Evolutionary conservation across 1,140 invertebrate genomes (phyloP), one percentile per base, ranked within the genome.

Genomic region (Aculops lycopersici): DNA sequence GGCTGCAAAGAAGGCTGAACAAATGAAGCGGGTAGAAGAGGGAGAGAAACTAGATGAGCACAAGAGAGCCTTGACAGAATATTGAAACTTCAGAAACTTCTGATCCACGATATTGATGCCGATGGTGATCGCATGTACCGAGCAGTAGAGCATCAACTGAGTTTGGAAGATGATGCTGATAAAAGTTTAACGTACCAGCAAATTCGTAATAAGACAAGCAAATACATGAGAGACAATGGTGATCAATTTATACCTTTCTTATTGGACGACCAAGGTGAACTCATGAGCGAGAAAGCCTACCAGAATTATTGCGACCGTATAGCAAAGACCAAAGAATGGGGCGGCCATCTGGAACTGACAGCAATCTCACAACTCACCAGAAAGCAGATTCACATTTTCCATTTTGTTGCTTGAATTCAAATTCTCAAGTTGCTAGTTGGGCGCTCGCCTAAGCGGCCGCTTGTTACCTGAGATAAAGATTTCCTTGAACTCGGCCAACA

Each of bases 41-140:
- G 24, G 8, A 31, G 24, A 31, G n/a, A 31, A 31, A 31, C 8
- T n/a, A 8, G 24, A 31, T 31, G 24, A 31, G n/a, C 5, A 31
- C 51, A 50, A 14, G 46, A 51, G 21, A 56, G 53, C 47, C 50
- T 92, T 40, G 67, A 64, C 51, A 58, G 64, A 35, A 67, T 72
- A 45, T 58, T 90, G 17, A 59, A 62, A 43, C 55, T 66, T 43
- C 63, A 68, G 31, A 63, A 68, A 36, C 56, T 88, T 13, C 60
- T 64, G 52, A 62, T 86, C 40, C 64, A 69, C 54, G 64, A 71
- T 52, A 74, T 90, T 48, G 67, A 73, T 35, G 80, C 81, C 38
- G 79, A 92, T 65, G 83, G 83, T 21, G 75, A 90, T 58, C 90
- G 83, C 54, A 61, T 94, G 40, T 94, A 88, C 53, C 72, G 73